These are phyloP conservation scores for Steinernema khuongi DNA, from an alignment of 1,140 invertebrate genomes.

Conservation along the genomic window DNA sequence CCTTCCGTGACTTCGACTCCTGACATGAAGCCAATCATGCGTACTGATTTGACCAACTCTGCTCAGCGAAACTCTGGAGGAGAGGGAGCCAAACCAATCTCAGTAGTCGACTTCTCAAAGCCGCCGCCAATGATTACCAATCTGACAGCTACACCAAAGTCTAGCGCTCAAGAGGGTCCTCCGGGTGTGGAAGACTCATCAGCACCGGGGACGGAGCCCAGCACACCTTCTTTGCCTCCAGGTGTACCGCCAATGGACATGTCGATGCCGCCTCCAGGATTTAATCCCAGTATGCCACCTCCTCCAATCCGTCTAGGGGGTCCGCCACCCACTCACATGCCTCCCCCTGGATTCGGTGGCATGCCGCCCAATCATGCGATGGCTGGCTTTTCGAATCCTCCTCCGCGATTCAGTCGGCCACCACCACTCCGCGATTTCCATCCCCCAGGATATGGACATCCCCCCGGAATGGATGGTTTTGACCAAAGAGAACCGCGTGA, in stretches of 20 bases:
- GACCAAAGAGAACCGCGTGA: neutral
- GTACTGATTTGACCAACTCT: neutral
- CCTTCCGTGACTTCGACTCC: neutral
- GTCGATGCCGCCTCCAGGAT: conserved; percentile 37
- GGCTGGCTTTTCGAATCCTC: conserved; percentile 17
- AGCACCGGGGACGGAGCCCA: conserved; percentile 17
- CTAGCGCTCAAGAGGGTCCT: conserved; percentile 13
- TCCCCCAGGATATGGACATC: neutral
- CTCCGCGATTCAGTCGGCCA: neutral
- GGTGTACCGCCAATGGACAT: conserved; percentile 28
- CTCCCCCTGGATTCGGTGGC: conserved; percentile 18
- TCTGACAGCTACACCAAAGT: neutral
- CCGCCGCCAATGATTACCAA: conserved; percentile 16
- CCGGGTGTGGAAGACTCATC: neutral
- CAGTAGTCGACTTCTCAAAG: neutral
- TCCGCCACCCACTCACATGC: neutral
- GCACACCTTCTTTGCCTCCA: conserved; percentile 7
- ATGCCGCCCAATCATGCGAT: conserved; percentile 20
- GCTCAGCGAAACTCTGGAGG: neutral
- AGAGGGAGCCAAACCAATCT: neutral
- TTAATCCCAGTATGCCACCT: conserved; percentile 19
- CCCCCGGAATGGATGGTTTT: neutral
- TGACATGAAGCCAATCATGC: neutral
- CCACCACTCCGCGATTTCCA: neutral
- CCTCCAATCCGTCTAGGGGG: conserved; percentile 20